A percentile compares a stretch with the other conserved stretches of the same genome.
Conservation (phyloP, 1,140 invertebrate species). For the Andricus grossulariae region DNA sequence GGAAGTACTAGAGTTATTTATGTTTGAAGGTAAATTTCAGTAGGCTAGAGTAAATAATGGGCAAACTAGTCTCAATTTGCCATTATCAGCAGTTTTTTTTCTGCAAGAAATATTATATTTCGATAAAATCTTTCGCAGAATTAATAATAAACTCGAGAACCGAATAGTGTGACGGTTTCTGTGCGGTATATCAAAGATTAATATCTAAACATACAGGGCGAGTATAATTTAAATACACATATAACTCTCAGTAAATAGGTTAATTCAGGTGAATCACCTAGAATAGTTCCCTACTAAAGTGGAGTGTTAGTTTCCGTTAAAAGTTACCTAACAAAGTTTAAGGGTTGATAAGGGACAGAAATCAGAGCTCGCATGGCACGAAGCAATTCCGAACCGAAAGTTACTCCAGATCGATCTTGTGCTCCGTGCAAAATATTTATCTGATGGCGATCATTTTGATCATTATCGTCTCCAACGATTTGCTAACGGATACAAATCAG, state of each 20-base stretch:
- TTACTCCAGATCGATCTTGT: neutral
- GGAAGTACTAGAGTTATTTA: no score
- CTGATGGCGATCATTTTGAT: slow-evolving; percentile 2
- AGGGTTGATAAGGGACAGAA: slow-evolving; percentile 19
- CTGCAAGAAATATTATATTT: no score
- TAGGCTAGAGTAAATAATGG: no score
- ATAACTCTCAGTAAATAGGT: neutral
- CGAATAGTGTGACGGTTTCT: no score
- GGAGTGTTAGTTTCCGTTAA: neutral
- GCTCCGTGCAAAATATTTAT: neutral
- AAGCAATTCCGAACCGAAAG: slow-evolving; percentile 5
- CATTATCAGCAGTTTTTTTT: no score
- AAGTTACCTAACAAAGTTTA: slow-evolving; percentile 1
- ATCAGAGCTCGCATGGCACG: slow-evolving; percentile 9
- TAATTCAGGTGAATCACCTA: slow-evolving; percentile 21
- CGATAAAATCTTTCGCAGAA: no score
- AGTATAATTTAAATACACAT: neutral
- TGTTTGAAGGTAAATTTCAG: no score
- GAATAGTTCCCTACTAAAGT: neutral
- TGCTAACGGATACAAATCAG: slow-evolving; percentile 3
- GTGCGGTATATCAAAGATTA: no score
- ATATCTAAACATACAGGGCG: neutral
- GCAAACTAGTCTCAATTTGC: no score
- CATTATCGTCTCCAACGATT: neutral
- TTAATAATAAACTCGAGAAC: no score